Evolutionary conservation across 2,113 vertebrate species (phyloP), one percentile per base, ranked within the genome.

Genomic region (Psittacara wagleri): DNA sequence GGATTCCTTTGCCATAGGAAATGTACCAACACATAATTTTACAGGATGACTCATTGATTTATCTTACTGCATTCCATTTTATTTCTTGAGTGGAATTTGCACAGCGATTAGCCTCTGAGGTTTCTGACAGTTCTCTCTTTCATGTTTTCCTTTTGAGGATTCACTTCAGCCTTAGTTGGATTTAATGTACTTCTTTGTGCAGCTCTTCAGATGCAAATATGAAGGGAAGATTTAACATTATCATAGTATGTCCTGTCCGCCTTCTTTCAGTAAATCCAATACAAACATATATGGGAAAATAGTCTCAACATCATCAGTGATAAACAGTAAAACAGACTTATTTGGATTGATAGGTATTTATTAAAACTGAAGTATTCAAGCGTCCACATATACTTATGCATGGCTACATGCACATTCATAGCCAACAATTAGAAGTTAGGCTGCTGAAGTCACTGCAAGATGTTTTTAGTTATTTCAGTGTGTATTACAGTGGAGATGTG

Each of bases 61-160:
- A 84, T 90, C 59, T 54, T 78, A 18, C 39, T 83, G 35, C 64
- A 86, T 75, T 88, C 94, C 1, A 37, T 85, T 92, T 95, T 59
- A 68, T 90, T 92, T 93, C 25, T 93, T 94, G 52, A 43, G 78
- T 43, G 11, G 78, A 94, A 82, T 77, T 37, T 92, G 33, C 37
- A 41, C 28, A 79, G 43, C 51, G 88, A 61, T 92, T 93, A 80
- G 63, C 72, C 79, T 74, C 59, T 93, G 61, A 78, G 59, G 76
- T 94, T 97, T 97, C 85, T 94, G 86, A 90, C 63, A 90, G 17
- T 57, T 67, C 90, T 90, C 13, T 83, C 31, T 91, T 90, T 74
- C 48, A 95, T 83, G 24, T 89, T 90, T 75, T 87, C 46, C 43
- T 96, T 91, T 76, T 87, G 70, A 95, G 86, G 22, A 82, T 88